Evolutionary conservation across 2,888 invertebrate species (phyloP).

Genomic region (Campopleginae sp.): DNA sequence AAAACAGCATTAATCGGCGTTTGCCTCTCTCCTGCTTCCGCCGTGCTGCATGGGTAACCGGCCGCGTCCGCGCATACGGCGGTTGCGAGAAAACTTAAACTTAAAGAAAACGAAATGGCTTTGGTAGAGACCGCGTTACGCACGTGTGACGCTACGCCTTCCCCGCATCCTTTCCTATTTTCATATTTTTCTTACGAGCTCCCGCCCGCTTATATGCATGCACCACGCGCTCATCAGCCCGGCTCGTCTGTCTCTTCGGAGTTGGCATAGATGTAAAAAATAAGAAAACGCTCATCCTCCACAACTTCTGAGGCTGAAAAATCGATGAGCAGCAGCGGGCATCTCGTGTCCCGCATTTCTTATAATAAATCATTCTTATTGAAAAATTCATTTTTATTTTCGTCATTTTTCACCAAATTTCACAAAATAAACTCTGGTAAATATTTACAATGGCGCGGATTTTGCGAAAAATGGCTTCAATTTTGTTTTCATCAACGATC

Average conservation of each 20-base stretch:
- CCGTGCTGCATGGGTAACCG: not conserved
- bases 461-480: too few species aligned
- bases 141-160: constrained; percentile 5
- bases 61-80: constrained; percentile 1
- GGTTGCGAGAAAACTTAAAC: constrained; percentile 42
- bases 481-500: too few species aligned
- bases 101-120: constrained; percentile 67
- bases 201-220: not conserved
- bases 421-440: too few species aligned
- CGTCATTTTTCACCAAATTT: too few species aligned
- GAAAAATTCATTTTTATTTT: too few species aligned
- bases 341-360: too few species aligned
- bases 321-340: not conserved
- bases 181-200: too few species aligned
- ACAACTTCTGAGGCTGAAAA: not conserved
- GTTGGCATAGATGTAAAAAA: not conserved
- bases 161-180: not conserved
- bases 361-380: too few species aligned
- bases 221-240: not conserved
- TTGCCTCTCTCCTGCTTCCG: not conserved
- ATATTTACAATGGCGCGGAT: too few species aligned
- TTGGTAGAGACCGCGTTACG: not conserved
- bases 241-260: not conserved
- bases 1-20: not conserved
- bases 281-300: not conserved